Percentiles rank a stretch among this genome's conserved stretches.
Conservation (phyloP, 2,888 invertebrate genomes). For the Macrosiphum euphorbiae region DNA sequence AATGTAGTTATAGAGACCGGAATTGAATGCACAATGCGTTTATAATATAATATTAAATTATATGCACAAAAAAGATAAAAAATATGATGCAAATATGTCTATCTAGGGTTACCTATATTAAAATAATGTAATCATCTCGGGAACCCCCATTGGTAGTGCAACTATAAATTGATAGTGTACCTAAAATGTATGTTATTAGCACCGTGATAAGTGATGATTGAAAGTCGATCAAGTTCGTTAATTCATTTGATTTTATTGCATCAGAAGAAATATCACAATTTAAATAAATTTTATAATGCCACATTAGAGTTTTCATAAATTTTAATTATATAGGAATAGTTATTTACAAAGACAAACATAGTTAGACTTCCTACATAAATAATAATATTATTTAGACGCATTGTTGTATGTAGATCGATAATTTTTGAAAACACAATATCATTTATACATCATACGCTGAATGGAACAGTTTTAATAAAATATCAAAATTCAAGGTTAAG, state of each 20-base stretch:
- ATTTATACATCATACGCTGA: not conserved
- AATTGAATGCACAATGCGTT: not conserved
- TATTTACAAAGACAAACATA: not conserved
- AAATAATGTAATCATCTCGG: not conserved
- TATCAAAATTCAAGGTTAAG: not conserved
- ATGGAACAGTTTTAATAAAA: not conserved
- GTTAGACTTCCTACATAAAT: not conserved
- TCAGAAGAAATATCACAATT: not conserved
- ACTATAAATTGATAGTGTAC: not conserved
- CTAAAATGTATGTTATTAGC: not conserved
- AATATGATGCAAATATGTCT: not conserved
- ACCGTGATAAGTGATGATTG: not conserved
- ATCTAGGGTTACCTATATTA: not conserved
- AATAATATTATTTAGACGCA: not conserved
- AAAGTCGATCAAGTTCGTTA: not conserved
- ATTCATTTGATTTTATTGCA: not conserved
- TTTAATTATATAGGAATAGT: not conserved
- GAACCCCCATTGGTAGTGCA: not conserved
- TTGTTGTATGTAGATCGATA: not conserved
- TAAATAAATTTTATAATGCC: not conserved
- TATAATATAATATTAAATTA: not conserved
- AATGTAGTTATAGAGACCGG: not conserved
- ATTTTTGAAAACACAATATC: not conserved
- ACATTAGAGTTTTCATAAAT: not conserved
- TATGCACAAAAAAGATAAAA: not conserved